Evolutionary conservation across 2,888 invertebrate genomes (phyloP).

Genomic region (Harpagoxenus sublaevis): DNA sequence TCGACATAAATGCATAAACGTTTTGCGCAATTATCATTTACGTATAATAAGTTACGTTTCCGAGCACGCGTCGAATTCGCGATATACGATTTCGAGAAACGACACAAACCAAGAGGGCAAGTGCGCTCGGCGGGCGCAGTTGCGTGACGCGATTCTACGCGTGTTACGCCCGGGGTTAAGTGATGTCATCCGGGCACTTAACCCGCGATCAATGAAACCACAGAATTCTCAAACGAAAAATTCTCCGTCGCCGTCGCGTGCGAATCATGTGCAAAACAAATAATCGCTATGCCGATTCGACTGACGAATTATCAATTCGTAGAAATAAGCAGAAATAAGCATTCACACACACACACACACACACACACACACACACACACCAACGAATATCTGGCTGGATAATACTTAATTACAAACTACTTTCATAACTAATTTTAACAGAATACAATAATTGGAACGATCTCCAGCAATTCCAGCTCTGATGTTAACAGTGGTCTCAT

Average conservation of each 20-base stretch:
- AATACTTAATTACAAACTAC: constrained; percentile 2
- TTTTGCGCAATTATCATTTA: constrained; percentile 10
- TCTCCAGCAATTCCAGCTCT: not conserved
- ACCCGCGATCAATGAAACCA: constrained; percentile 81
- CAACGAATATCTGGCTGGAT: not conserved
- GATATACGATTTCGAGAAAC: constrained; percentile 26
- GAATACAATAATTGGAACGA: not conserved
- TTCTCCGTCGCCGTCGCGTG: constrained; percentile 53
- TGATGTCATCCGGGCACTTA: constrained; percentile 78
- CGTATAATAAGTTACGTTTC: not conserved
- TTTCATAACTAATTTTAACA: constrained; percentile 2
- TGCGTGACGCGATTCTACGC: constrained; percentile 70
- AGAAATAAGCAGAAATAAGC: not conserved
- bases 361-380: too few relatives aligned
- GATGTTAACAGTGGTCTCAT: not conserved
- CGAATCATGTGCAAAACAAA: constrained; percentile 27
- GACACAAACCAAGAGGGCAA: constrained; percentile 49
- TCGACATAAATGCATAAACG: not conserved
- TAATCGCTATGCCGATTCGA: not conserved
- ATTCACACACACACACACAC: too few relatives aligned
- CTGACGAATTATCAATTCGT: not conserved
- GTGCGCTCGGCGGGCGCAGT: constrained; percentile 46
- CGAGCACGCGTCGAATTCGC: constrained; percentile 4
- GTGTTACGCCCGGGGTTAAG: constrained; percentile 73
- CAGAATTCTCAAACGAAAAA: constrained; percentile 75